Evolutionary conservation across 2,888 invertebrate genomes (phyloP).

Genomic region (Drosophila leonis): DNA sequence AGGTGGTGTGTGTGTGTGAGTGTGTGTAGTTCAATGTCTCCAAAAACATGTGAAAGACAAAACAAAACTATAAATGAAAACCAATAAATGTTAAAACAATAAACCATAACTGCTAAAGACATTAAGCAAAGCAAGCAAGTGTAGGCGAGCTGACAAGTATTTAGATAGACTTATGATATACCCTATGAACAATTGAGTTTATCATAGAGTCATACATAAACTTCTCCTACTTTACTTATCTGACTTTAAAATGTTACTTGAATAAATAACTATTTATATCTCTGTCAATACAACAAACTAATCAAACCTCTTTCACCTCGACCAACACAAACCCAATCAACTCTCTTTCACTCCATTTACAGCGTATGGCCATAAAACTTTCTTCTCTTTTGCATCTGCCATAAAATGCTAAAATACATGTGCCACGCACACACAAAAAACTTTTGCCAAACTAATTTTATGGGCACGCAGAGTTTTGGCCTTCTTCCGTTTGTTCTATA

Average conservation of each 20-base stretch:
- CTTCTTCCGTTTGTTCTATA: conserved; percentile 2
- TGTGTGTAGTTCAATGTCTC: conserved; percentile 8
- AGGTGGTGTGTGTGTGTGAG: neutral
- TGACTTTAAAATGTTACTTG: no score
- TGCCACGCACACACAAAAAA: conserved; percentile 7
- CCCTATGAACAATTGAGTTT: neutral
- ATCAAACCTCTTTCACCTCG: neutral
- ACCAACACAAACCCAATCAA: neutral
- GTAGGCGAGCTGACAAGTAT: conserved; percentile 1
- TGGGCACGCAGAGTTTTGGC: conserved; percentile 15
- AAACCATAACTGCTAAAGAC: conserved; percentile 9
- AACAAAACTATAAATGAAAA: conserved; percentile 12
- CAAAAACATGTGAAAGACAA: neutral
- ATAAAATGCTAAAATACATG: conserved; percentile 56
- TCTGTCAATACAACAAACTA: neutral
- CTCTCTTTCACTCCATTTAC: neutral
- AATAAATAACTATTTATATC: no score
- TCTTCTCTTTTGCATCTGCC: conserved; percentile 3
- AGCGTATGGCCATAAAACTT: conserved; percentile 2
- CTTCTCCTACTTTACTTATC: no score
- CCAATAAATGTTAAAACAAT: conserved; percentile 39
- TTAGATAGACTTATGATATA: neutral
- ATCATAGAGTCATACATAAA: neutral
- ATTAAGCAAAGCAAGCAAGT: conserved; percentile 20
- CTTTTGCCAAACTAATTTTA: conserved; percentile 31